A percentile compares a stretch with the other conserved stretches of the same genome.
These are phyloP conservation scores for Trachelus stipa DNA, from an alignment of 2,888 invertebrate genomes.

Conservation along the genomic window DNA sequence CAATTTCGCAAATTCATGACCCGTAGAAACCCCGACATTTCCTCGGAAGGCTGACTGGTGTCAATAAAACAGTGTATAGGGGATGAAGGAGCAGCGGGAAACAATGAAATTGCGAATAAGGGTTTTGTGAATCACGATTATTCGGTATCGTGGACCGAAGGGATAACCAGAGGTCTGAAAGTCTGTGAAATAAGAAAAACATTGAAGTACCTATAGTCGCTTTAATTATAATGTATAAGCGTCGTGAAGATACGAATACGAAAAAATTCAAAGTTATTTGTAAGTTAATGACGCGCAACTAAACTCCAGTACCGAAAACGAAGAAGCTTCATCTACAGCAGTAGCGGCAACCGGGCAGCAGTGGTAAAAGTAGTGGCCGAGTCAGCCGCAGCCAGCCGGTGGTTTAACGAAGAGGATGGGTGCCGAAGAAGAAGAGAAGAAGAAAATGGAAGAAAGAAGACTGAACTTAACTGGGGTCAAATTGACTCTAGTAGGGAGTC, in stretches of 20 bases:
- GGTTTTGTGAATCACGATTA: not conserved
- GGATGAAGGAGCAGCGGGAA: not conserved
- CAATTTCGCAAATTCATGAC: constrained; percentile 45
- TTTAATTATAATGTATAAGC: not conserved
- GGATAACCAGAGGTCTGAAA: not conserved
- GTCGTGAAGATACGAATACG: not conserved
- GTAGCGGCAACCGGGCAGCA: not conserved
- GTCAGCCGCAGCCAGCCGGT: not conserved
- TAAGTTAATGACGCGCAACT: not conserved
- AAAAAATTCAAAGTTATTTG: not conserved
- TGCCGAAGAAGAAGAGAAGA: not conserved
- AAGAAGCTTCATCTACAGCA: not conserved
- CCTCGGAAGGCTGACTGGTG: constrained; percentile 31
- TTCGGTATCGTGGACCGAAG: not conserved
- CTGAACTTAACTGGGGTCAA: constrained; percentile 86
- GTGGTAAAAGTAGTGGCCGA: not conserved
- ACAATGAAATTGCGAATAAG: constrained; percentile 5
- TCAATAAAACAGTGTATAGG: constrained; percentile 39
- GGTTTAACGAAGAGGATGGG: not conserved
- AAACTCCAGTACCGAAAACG: not conserved
- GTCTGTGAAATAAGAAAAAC: not conserved
- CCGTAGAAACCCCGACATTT: constrained; percentile 23
- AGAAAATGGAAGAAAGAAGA: constrained; percentile 46
- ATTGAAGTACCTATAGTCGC: too few relatives aligned
- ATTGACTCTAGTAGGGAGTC: constrained; percentile 99